phyloP scores from a whole-genome alignment of 2,113 vertebrate genomes.

The Hippocampus abdominalis region DNA sequence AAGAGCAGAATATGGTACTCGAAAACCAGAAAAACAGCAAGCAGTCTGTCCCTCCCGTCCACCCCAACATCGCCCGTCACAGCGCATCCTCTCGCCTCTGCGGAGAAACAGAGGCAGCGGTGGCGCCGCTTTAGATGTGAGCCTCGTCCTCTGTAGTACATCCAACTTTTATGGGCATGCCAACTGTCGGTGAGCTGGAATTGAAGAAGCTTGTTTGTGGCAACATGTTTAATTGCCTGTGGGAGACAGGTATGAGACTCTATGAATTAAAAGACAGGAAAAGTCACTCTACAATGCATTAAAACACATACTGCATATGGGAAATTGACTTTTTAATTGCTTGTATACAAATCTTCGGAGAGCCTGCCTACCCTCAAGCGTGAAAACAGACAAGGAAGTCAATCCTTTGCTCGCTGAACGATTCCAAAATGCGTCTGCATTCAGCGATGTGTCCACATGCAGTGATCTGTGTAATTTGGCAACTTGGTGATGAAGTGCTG shows the following conservation, averaged over 20 bases:
- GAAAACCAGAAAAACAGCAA: constrained; percentile 40
- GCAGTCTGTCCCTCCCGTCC: not conserved
- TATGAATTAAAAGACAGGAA: constrained; percentile 1
- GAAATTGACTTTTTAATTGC: constrained; percentile 2
- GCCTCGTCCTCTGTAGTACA: constrained; percentile 25
- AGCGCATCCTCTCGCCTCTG: constrained; percentile 20
- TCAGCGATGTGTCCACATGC: not conserved
- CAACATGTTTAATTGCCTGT: constrained; percentile 16
- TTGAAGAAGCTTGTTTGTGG: constrained; percentile 13
- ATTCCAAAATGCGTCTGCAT: not conserved
- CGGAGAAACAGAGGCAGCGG: constrained; percentile 8
- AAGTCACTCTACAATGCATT: constrained; percentile 16
- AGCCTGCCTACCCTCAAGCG: not conserved
- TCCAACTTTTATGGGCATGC: constrained; percentile 22
- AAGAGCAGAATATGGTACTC: constrained; percentile 41
- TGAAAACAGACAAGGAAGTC: not conserved
- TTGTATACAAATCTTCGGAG: not conserved
- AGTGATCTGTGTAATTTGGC: not conserved
- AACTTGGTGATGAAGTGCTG: not conserved
- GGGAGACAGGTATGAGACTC: constrained; percentile 17
- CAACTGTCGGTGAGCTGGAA: constrained; percentile 15
- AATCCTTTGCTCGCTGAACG: not conserved
- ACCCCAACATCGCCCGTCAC: constrained; percentile 14
- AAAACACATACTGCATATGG: constrained; percentile 8
- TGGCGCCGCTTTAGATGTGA: constrained; percentile 30